Base-by-base conservation (phyloP, 1,140 invertebrate genomes). In the Cephus cinctus region DNA sequence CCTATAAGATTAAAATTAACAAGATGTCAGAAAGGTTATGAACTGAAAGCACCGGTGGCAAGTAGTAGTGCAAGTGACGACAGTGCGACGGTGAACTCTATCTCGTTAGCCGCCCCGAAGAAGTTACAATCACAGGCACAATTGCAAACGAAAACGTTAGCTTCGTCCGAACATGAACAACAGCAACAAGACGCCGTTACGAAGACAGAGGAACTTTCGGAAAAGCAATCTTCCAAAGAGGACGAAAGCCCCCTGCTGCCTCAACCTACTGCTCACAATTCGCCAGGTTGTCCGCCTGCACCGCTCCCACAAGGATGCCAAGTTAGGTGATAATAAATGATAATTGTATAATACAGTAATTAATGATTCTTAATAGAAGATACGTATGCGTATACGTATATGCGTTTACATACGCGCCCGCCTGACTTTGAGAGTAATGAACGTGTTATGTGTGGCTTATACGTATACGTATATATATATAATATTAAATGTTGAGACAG, bases 1-100 rank as follows among this genome's bases (percentile, higher is more conserved):
- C 89, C 89, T 1, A 89, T 93, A 46, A 81, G 87, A 42, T 83
- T 93, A 76, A 93, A 92, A 81, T 70, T 92, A 43, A 81, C 87
- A 1, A 80, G 89, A 25, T 88, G 86, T 55, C 83, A 87, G 15
- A 84, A 89, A 53, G 89, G 89, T 25, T 83, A 81, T 45, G 76
- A 80, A 49, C 72, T 81, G 19, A 81, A 77, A 54, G 68, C 69
- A 43, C 71, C 67, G 38, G 56, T 56, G 47, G 60, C 57, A 9
- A 19, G 47, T 52, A 47, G 48, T 52, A 43, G 53, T 54, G 78
- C 81, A 9, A 78, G 78, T 21, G 84, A 84, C 64, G 79, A 84
- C 31, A 85, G 84, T 74, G 79, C 80, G 55, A 73, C 76, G 42
- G 52, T 43, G 16, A 75, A 60, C 45, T 47, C 61, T 5, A n/a